Evolutionary conservation across 2,888 invertebrate species (phyloP), one percentile per base, ranked within the genome.

Genomic region (Dichetophora obliterata): DNA sequence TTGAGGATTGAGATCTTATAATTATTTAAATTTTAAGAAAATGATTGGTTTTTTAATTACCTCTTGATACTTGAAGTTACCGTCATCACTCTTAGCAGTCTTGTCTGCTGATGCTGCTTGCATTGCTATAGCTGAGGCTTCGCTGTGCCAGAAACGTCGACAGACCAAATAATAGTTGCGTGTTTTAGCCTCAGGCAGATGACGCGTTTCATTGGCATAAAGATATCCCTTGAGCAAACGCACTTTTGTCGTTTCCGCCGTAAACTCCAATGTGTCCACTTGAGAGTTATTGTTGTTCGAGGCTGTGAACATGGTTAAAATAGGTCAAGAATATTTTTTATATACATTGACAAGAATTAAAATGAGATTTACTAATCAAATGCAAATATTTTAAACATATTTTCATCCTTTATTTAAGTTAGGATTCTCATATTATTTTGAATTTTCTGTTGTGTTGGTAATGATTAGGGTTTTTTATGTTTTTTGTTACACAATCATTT

Each of bases 81-180:
- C 81, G 0, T 79, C 79, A 70, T 81, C 83, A 19, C 79, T 76
- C 22, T 80, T 80, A 3, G 83, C 80, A 43, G 83, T 77, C 22
- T 80, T 79, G 4, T 76, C 81, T 8, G 83, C 79, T 5, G n/a
- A n/a, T n/a, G 8, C 9, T 5, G 24, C 19, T 22, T 65, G 66
- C 54, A 74, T 52, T 16, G 52, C 65, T 8, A 22, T 52, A 3
- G 54, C 74, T 5, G 86, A 81, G 5, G 81, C 80, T 19, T 86
- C 83, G 0, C 85, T 78, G 34, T 85, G 84, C 89, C 89, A 89
- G 80, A 89, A 89, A 14, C 86, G 85, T 6, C 86, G 84, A 76
- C 84, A 88, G 9, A 82, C 82, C 57, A 82, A 82, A 79, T 84
- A 86, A 80, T 82, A 84, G 61, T 82, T 84, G 43, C 74, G 16